Evolutionary conservation across 2,888 invertebrate genomes (phyloP).

Genomic region (Ennomos quercinarius): DNA sequence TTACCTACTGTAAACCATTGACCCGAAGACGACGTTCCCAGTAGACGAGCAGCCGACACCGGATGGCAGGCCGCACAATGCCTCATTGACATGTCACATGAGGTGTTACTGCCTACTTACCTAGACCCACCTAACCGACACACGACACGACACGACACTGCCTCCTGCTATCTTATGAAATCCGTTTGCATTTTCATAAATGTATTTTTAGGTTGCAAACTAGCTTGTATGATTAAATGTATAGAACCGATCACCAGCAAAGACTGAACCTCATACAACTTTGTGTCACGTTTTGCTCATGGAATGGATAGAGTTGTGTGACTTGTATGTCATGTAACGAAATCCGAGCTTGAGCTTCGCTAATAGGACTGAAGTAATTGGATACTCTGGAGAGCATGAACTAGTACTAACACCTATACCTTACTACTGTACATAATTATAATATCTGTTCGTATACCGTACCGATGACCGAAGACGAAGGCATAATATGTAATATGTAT

Average conservation of each 20-base stretch:
- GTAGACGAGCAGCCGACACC: slow-evolving; percentile 49
- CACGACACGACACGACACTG: slow-evolving; percentile 41
- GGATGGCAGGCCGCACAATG: slow-evolving; percentile 45
- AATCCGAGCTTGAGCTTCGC: slow-evolving; percentile 35
- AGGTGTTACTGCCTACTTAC: slow-evolving; percentile 32
- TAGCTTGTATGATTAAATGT: background rate
- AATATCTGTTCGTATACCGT: too few relatives aligned
- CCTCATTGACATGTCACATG: slow-evolving; percentile 53
- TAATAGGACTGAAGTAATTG: slow-evolving; percentile 34
- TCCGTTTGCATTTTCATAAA: slow-evolving; percentile 36
- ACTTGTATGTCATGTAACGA: slow-evolving; percentile 15
- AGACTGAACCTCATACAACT: slow-evolving; percentile 12
- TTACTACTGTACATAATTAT: too few relatives aligned
- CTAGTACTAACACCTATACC: slow-evolving; percentile 44
- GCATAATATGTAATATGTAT: slow-evolving; percentile 53
- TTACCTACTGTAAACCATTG: too few relatives aligned
- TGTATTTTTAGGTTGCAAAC: too few relatives aligned
- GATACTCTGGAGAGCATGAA: slow-evolving; percentile 39
- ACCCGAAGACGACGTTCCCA: slow-evolving; percentile 31
- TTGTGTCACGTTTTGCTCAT: slow-evolving; percentile 29
- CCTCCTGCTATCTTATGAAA: slow-evolving; percentile 39
- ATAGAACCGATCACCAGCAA: slow-evolving; percentile 12
- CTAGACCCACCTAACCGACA: slow-evolving; percentile 29
- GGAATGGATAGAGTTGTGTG: slow-evolving; percentile 1
- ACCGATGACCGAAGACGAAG: slow-evolving; percentile 19